Evolutionary conservation across 2,888 invertebrate species (phyloP).

Genomic region (Hylaea fasciaria): DNA sequence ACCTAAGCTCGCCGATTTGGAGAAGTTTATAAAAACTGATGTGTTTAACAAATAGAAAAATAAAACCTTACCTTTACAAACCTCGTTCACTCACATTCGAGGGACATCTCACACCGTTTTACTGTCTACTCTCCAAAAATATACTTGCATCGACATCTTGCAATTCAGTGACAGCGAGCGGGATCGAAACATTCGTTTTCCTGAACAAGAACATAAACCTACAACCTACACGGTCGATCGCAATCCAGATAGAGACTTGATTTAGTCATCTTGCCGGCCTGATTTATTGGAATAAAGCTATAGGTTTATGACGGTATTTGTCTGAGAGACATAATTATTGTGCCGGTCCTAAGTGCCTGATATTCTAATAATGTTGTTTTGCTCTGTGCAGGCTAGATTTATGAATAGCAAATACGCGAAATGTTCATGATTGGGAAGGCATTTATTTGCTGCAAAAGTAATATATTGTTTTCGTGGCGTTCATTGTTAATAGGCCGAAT

Average conservation of each 20-base stretch:
- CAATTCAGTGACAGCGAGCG: slow-evolving; percentile 41
- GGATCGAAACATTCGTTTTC: slow-evolving; percentile 52
- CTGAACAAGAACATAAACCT: slow-evolving; percentile 51
- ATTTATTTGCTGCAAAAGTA: not conserved
- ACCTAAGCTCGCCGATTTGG: not conserved
- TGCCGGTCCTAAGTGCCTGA: slow-evolving; percentile 33
- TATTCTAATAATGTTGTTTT: slow-evolving; percentile 15
- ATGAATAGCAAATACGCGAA: not conserved
- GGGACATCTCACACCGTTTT: not conserved
- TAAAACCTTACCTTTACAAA: too few species aligned
- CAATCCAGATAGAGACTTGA: slow-evolving; percentile 72
- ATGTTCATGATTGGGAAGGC: not conserved
- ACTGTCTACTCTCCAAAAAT: not conserved
- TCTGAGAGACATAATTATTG: slow-evolving; percentile 51
- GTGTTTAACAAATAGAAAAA: too few species aligned
- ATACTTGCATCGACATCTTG: slow-evolving; percentile 20
- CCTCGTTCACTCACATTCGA: not conserved
- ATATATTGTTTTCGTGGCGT: too few species aligned
- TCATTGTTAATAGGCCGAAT: too few species aligned
- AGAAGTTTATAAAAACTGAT: not conserved
- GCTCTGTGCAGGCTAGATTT: not conserved
- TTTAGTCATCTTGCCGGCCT: slow-evolving; percentile 70
- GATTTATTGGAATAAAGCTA: slow-evolving; percentile 68
- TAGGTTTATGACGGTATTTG: slow-evolving; percentile 71
- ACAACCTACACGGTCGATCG: slow-evolving; percentile 65